phyloP scores from a whole-genome alignment of 53 echinoderm and acorn worm genomes.

The Stichopus horrens region DNA sequence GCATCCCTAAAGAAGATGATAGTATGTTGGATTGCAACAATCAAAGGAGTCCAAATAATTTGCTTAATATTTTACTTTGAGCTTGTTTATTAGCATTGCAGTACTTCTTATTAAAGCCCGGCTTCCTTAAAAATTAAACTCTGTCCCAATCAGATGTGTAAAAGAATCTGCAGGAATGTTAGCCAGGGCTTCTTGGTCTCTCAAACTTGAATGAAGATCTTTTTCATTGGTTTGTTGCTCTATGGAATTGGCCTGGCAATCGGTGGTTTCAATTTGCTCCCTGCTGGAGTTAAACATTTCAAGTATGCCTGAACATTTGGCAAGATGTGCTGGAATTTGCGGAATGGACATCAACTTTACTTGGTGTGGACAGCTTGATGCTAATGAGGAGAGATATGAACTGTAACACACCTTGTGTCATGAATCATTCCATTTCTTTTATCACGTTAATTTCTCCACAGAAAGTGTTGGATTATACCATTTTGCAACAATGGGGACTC shows the following conservation, averaged over 20 bases:
- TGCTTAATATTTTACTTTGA: no score
- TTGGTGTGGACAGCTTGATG: neutral
- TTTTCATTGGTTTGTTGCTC: no score
- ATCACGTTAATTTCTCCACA: neutral
- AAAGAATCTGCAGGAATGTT: neutral
- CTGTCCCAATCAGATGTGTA: neutral
- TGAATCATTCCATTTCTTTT: neutral
- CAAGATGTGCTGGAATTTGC: conserved; percentile 27
- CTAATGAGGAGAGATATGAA: neutral
- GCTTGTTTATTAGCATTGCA: no score
- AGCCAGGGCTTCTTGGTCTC: neutral
- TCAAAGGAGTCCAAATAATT: no score
- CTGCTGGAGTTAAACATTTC: conserved; percentile 32
- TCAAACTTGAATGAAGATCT: neutral
- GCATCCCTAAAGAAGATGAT: no score
- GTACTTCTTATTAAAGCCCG: no score
- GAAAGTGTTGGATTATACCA: neutral
- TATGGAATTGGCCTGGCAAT: neutral
- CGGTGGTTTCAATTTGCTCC: conserved; percentile 22
- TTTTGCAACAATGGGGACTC: neutral
- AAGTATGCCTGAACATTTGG: conserved; percentile 14
- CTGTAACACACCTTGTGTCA: neutral
- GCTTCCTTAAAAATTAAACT: neutral
- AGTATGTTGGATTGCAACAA: no score
- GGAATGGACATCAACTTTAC: conserved; percentile 19